These are phyloP conservation scores for Schrankia costaestrigalis DNA, from an alignment of 2,888 invertebrate genomes.

Conservation along the genomic window DNA sequence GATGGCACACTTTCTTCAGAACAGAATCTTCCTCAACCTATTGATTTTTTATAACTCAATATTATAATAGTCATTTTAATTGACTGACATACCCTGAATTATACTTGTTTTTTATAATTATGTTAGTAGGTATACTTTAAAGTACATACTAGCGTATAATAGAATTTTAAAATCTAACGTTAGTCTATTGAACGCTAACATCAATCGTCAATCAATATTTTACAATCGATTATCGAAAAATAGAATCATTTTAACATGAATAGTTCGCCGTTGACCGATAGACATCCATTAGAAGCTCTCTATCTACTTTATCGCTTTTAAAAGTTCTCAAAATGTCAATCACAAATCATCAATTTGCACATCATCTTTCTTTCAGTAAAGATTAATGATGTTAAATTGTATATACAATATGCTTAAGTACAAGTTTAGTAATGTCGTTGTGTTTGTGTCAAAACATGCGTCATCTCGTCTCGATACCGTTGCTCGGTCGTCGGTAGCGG, in stretches of 20 bases:
- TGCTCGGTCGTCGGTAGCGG: slow-evolving; percentile 29
- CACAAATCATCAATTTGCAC: slow-evolving; percentile 16
- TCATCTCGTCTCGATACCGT: slow-evolving; percentile 47
- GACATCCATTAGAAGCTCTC: slow-evolving; percentile 26
- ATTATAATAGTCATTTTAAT: slow-evolving; percentile 52
- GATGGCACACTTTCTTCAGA: slow-evolving; percentile 65
- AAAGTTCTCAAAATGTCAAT: slow-evolving; percentile 29
- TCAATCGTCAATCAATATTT: slow-evolving; percentile 44
- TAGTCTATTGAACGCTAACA: slow-evolving; percentile 34
- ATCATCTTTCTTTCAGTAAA: slow-evolving; percentile 10
- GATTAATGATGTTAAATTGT: slow-evolving; percentile 10
- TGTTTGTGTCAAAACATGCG: slow-evolving; percentile 45
- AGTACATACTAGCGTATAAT: too few species aligned
- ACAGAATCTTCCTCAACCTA: slow-evolving; percentile 37
- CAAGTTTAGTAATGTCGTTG: too few species aligned
- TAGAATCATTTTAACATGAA: slow-evolving; percentile 19
- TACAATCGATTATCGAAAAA: slow-evolving; percentile 34
- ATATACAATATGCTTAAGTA: slow-evolving; percentile 11
- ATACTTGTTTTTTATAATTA: too few species aligned
- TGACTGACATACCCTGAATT: slow-evolving; percentile 44
- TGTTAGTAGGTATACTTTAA: too few species aligned
- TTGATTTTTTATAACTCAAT: slow-evolving; percentile 38
- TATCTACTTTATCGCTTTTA: slow-evolving; percentile 16
- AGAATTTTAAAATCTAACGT: slow-evolving; percentile 38
- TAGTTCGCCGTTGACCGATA: slow-evolving; percentile 24